Base-by-base conservation (phyloP, 1,140 invertebrate genomes). In the Drosophila littoralis region DNA sequence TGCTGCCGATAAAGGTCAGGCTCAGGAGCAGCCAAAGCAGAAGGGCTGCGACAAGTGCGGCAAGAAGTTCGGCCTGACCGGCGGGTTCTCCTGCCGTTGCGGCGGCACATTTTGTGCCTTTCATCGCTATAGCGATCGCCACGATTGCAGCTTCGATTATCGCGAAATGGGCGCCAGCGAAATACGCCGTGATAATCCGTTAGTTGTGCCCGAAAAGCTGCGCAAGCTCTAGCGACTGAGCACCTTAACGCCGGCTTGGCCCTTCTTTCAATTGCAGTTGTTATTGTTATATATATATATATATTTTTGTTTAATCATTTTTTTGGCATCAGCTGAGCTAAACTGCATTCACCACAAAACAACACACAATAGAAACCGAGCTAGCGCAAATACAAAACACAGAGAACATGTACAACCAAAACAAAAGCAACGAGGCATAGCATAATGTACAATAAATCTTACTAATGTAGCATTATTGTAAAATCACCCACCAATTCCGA, bases 101-200 rank as follows among this genome's bases (percentile, higher is more conserved):
- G 84, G 84, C 10, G 77, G 77, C 59, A 74, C 67, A 32, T 88
- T 48, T 36, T 88, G 84, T 33, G 65, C 50, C 13, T 57, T 67
- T 15, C 84, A 88, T 28, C 84, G 84, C 15, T 89, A 84, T 45
- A 89, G 80, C 42, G 85, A 90, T 7, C 85, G 85, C n/a, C 84
- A 88, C 28, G 77, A 84, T 4, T 88, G 84, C 68, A 88, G 22
- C 40, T 90, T 84, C 15, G 81, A 88, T 43, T 88, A 90, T 68
- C 85, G 84, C 6, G 67, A 80, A 22, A 57, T 89, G 66, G 83
- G 83, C 8, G 83, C 83, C 35, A 69, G 1, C 46, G 46, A 89
- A 22, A 89, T 88, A 43, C 80, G 84, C 15, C 83, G 83, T 3
- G 70, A 89, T 36, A 88, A 88, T 75, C 83, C 83, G 17, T 10